Evolutionary conservation across 2,797 vertebrate species (phyloP), one percentile per base, ranked within the genome.

Genomic region (Protonibea diacanthus): DNA sequence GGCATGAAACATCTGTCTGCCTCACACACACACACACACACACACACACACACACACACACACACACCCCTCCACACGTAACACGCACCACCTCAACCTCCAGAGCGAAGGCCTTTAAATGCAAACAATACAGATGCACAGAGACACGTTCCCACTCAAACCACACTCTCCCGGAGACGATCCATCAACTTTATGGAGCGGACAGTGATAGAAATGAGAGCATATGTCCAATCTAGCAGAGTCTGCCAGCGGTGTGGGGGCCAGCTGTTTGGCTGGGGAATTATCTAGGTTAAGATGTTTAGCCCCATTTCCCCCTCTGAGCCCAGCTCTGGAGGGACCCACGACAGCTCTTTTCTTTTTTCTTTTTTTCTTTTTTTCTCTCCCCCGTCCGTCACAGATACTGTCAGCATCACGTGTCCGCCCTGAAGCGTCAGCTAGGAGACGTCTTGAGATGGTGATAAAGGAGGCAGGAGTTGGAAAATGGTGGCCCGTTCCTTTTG

Each of bases 251-350:
- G 6, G 85, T 86, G 85, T 2, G 6, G 55, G 47, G 56, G 84
- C 80, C 90, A 89, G 88, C 88, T 91, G 90, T 89, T 90, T 83
- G 82, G 76, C 78, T 18, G 60, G 48, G 74, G 61, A 87, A 72
- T 88, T 74, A 90, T 89, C 82, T 87, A 57, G 85, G 86, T 91
- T 89, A 88, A 90, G 87, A 88, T 74, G 77, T 88, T 90, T 84
- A 83, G 84, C 74, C 88, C 58, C 53, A 6, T 77, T 89, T 88
- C 25, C 69, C 61, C 71, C 65, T 64, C 74, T 67, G 76, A 91
- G 80, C 12, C 49, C 59, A 23, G 60, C 80, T 77, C 80, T 17
- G 51, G 56, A 72, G 80, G 67, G 76, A 71, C 74, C 60, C 42
- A 33, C 25, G 14, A 79, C n/a, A 8, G 85, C 82, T 87, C 86